Base-by-base conservation (phyloP, 2,888 invertebrate genomes). In the Herminia tarsipennalis region DNA sequence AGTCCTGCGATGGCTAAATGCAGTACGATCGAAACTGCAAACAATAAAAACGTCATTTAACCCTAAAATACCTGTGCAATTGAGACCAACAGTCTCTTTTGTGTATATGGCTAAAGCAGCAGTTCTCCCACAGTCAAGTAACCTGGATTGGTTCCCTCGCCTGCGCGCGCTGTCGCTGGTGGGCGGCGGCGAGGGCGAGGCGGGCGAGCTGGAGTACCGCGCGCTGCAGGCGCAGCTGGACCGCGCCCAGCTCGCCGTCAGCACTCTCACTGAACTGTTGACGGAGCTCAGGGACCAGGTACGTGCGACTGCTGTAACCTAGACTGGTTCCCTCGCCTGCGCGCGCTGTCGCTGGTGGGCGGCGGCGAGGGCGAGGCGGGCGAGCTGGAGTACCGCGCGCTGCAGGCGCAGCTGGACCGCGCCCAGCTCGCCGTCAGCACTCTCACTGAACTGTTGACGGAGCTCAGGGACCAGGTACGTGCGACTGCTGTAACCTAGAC, bases 131-230 rank as follows among this genome's bases (percentile, higher is more conserved):
- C 85, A 98, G 96, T 96, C 97, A 35, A 95, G 96, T 53, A 97
- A 99, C 87, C 89, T 99, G 60, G 99, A 99, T 73, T 99, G 99
- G 99, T 99, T 99, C 91, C 99, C 99, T 40, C 94, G 99, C n/a
- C 93, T 99, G 81, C 94, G 99, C 53, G 99, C 99, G 5, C 98
- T 99, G 93, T 99, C 99, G 0, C 92, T 99, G 73, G 95, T 98
- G 43, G 97, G 98, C 12, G 97, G 97, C 1, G 96, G 98, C 13
- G 98, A 98, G 86, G 96, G 96, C 5, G 98, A 98, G 78, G 97
- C 96, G 2, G 98, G 99, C 69, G 98, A 98, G 88, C 96, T 98
- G 65, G 98, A 99, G 80, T 85, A 98, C 70, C 93, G 98, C 45
- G 96, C 95, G 73, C 93, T 99, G 61, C 98, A 98, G 78, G 93